Percentiles rank a stretch among this genome's conserved stretches.
Conservation (phyloP, 1,140 invertebrate species). For the Eubasilissa regina region DNA sequence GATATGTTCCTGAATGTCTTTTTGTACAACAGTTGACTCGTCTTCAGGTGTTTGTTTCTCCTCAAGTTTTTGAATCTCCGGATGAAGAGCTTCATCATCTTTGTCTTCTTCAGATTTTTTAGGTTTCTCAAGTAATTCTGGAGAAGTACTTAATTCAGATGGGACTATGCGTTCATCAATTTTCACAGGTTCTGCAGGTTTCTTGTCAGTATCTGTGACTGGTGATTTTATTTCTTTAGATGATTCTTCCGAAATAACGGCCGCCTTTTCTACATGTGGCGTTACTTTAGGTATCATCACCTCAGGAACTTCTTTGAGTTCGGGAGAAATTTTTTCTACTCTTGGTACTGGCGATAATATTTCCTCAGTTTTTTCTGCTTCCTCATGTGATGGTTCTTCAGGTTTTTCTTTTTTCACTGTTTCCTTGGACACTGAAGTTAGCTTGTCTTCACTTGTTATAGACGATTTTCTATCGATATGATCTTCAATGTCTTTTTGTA, state of each 20-base stretch:
- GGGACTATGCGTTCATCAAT: too few species aligned
- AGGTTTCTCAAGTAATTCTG: too few species aligned
- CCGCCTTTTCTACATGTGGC: neutral
- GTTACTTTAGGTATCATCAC: neutral
- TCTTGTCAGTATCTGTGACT: neutral
- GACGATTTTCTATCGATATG: neutral
- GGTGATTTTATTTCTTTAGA: neutral
- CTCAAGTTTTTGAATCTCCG: too few species aligned
- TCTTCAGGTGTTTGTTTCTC: too few species aligned
- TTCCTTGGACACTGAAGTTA: neutral
- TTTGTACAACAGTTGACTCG: too few species aligned
- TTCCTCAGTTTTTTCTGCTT: neutral
- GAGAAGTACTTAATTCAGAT: too few species aligned
- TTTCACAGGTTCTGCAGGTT: constrained; percentile 6
- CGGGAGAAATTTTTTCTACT: too few species aligned
- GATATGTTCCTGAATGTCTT: too few species aligned
- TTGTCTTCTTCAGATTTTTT: neutral
- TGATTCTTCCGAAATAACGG: constrained; percentile 7
- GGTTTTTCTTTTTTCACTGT: neutral
- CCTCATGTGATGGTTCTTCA: neutral
- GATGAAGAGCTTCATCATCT: neutral
- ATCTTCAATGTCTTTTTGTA: too few species aligned
- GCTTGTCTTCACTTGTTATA: neutral
- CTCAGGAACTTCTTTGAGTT: too few species aligned
- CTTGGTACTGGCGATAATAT: too few species aligned